These are phyloP conservation scores for Drosophila punjabiensis DNA, from an alignment of 1,140 invertebrate genomes.

Conservation along the genomic window DNA sequence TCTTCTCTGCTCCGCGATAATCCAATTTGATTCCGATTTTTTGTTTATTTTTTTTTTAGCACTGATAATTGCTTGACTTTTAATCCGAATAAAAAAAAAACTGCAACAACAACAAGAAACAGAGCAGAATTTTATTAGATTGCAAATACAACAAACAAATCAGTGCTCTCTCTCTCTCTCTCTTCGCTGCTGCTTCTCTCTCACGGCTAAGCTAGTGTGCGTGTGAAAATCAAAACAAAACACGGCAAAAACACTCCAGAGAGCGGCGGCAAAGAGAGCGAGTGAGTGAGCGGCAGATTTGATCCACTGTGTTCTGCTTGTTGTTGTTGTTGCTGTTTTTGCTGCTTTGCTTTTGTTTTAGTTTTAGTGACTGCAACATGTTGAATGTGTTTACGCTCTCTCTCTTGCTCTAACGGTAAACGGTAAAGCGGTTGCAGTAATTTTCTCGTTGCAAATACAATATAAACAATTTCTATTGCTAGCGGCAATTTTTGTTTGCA, in stretches of 20 bases:
- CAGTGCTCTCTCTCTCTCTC: slow-evolving; percentile 1
- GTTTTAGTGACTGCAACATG: slow-evolving; percentile 56
- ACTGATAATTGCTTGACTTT: slow-evolving; percentile 48
- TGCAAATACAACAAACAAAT: slow-evolving; percentile 41
- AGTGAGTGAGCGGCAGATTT: not conserved
- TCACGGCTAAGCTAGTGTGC: slow-evolving; percentile 4
- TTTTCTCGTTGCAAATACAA: slow-evolving; percentile 22
- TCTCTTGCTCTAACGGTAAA: slow-evolving; percentile 38
- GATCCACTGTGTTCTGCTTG: slow-evolving; percentile 21
- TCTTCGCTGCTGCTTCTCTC: not conserved
- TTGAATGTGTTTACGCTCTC: slow-evolving; percentile 45
- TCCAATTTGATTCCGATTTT: slow-evolving; percentile 57
- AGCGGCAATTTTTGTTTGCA: slow-evolving; percentile 17
- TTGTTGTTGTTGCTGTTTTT: slow-evolving; percentile 14
- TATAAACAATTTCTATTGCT: slow-evolving; percentile 14
- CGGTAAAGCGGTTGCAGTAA: slow-evolving; percentile 13
- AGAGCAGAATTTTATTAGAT: slow-evolving; percentile 42
- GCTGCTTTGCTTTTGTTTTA: slow-evolving; percentile 46
- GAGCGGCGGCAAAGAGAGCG: not conserved
- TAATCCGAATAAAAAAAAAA: slow-evolving; percentile 17
- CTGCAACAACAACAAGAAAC: slow-evolving; percentile 38
- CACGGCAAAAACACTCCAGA: slow-evolving; percentile 38
- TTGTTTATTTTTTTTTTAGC: slow-evolving; percentile 29
- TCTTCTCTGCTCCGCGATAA: slow-evolving; percentile 28
- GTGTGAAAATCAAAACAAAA: slow-evolving; percentile 52